phyloP scores from a whole-genome alignment of 2,888 invertebrate genomes.

The Chrysotoxum bicinctum region DNA sequence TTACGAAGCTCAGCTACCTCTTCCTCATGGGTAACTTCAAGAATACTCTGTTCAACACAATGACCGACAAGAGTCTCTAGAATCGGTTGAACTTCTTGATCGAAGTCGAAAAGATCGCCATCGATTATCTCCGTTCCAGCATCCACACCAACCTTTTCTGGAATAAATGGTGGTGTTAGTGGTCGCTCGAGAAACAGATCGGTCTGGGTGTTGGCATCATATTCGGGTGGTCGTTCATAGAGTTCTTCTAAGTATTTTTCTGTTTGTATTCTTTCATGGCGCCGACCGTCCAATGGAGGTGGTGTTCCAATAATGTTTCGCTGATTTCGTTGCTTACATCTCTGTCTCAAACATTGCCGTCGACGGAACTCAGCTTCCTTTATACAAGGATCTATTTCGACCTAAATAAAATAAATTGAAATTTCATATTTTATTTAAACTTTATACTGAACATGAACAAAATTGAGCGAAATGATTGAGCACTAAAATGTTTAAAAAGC shows the following conservation, averaged over 20 bases:
- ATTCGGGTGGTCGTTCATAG: slow-evolving; percentile 88
- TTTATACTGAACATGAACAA: no score
- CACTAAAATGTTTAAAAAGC: slow-evolving; percentile 36
- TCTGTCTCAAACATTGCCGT: slow-evolving; percentile 88
- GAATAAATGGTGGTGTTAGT: slow-evolving; percentile 89
- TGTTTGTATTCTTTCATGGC: slow-evolving; percentile 94
- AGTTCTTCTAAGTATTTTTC: slow-evolving; percentile 94
- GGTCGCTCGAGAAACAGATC: slow-evolving; percentile 93
- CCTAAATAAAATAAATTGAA: slow-evolving; percentile 74
- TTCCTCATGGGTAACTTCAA: slow-evolving; percentile 96
- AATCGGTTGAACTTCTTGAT: slow-evolving; percentile 94
- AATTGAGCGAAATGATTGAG: slow-evolving; percentile 11
- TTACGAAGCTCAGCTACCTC: slow-evolving; percentile 91
- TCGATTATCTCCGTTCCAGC: slow-evolving; percentile 93
- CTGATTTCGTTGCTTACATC: slow-evolving; percentile 82
- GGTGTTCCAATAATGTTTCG: slow-evolving; percentile 82
- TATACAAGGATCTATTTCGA: slow-evolving; percentile 81
- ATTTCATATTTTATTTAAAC: no score
- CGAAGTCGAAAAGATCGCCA: slow-evolving; percentile 97
- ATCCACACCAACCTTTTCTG: slow-evolving; percentile 91
- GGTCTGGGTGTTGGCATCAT: slow-evolving; percentile 92
- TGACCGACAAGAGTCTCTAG: slow-evolving; percentile 94
- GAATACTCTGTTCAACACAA: slow-evolving; percentile 93
- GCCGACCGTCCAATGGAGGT: slow-evolving; percentile 87
- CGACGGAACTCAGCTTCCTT: slow-evolving; percentile 83